Base-by-base conservation (phyloP, 1,140 invertebrate genomes). In the Dreissena rostriformis region DNA sequence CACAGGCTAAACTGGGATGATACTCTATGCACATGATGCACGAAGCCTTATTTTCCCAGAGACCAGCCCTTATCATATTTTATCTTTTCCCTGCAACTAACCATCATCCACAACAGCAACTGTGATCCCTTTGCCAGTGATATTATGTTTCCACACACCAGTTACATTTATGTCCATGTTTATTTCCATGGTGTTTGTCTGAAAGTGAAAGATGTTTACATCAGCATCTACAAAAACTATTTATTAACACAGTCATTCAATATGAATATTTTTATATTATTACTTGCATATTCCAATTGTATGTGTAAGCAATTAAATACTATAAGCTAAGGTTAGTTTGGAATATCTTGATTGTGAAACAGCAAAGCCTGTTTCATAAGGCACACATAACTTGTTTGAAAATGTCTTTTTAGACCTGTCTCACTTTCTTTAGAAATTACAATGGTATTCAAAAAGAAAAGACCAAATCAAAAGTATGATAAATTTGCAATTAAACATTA, bases 71-170 rank as follows among this genome's bases (percentile, higher is more conserved):
- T 39, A 8, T 5, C 39, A 39, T 8, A 39, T 39, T 39, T 39
- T 2, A 39, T 39, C 39, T 39, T 39, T 39, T 39, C 39, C 39
- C 39, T 39, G 39, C 2, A 39, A 39, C 39, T 77, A 81, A 90
- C 92, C 94, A 91, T 94, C 94, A 90, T 94, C 93, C n/a, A 94
- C 88, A 12, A 94, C 90, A 85, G 89, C 90, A 1, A 93, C 91
- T 19, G 92, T 93, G n/a, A 94, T 88, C 14, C 92, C 92, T 57
- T 70, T 57, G 0, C 93, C 93, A 24, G 93, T 93, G n/a, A 92
- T 84, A 57, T 88, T 90, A 24, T 83, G 73, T 26, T 86, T 78
- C 93, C 93, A 94, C 11, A 94, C 90, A 12, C 90, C 91, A 1
- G 90, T 92, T n/a, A 94, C 91, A 87, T 94, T 93, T 29, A 94